Evolutionary conservation across 2,113 vertebrate genomes (phyloP).

Genomic region (Grus americana): DNA sequence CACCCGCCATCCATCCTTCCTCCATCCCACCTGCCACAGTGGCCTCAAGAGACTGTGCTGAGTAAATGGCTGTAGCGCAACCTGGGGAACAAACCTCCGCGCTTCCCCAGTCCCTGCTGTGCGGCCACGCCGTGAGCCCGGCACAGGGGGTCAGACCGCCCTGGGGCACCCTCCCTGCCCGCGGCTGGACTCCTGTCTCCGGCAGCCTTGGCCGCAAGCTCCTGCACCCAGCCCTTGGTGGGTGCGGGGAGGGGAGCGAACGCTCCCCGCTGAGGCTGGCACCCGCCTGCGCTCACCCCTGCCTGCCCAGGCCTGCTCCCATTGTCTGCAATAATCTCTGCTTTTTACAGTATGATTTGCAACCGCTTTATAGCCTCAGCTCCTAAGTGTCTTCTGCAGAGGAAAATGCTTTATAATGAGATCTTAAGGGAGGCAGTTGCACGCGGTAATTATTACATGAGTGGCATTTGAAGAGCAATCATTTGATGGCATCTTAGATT

Average conservation of each 20-base stretch:
- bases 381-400: neutral
- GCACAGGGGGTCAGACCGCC: neutral
- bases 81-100: neutral
- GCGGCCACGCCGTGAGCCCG: rapidly evolving
- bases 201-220: neutral
- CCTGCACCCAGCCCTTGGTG: neutral
- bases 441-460: neutral
- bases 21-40: neutral
- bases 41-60: neutral
- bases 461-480: constrained; percentile 20
- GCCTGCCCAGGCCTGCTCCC: constrained; percentile 16
- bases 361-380: neutral
- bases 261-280: neutral
- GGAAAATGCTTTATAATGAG: neutral
- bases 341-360: neutral
- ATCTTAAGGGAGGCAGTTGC: neutral
- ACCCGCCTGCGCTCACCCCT: neutral
- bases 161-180: neutral
- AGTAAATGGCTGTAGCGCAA: neutral
- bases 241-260: neutral
- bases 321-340: neutral
- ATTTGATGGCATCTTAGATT: neutral
- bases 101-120: neutral
- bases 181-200: neutral
- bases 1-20: neutral